Base-by-base conservation (phyloP, 2,888 invertebrate genomes). In the Scaptomyza parva region DNA sequence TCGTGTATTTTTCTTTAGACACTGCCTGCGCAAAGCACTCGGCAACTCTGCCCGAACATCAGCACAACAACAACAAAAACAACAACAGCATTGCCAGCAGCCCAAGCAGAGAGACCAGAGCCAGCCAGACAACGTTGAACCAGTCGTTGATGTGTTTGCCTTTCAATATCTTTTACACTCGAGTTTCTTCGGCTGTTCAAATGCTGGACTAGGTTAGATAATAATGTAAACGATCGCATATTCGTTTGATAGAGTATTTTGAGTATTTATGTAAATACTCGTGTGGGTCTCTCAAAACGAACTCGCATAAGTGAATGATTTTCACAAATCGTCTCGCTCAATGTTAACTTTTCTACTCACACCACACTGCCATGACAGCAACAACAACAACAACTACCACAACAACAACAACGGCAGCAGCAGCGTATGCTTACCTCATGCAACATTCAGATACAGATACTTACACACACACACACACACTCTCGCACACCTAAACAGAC, bases 341-440 rank as follows among this genome's bases (percentile, higher is more conserved):
- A 59, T 70, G 47, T 68, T 71, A 67, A 62, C 57, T 78, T 70
- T 78, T 77, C 65, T 45, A 74, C 78, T 73, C 73, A 64, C 73
- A 70, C 62, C 58, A 80, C 67, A 51, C 47, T 58, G 44, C 48
- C 54, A 75, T 28, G 26, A 28, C 37, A 52, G 33, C 68, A 68
- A 39, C 67, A 66, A 18, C 52, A 68, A 39, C 66, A 65, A 18
- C 47, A 72, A 54, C 69, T n/a, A n/a, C n/a, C n/a, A 28, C 37
- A 52, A 28, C 68, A 68, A 39, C 67, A 66, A 18, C 52, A 68
- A 39, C 66, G 59, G 14, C 47, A 72, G 52, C 69, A 69, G 48
- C 71, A 63, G 57, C 64, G 81, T 82, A 65, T 75, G 87, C 87
- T 86, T 84, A 87, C 87, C 83, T 83, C 83, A 83, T 83, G 87